phyloP scores from a whole-genome alignment of 37 sponge, comb jelly and placozoan species.

The Tethya wilhelma region DNA sequence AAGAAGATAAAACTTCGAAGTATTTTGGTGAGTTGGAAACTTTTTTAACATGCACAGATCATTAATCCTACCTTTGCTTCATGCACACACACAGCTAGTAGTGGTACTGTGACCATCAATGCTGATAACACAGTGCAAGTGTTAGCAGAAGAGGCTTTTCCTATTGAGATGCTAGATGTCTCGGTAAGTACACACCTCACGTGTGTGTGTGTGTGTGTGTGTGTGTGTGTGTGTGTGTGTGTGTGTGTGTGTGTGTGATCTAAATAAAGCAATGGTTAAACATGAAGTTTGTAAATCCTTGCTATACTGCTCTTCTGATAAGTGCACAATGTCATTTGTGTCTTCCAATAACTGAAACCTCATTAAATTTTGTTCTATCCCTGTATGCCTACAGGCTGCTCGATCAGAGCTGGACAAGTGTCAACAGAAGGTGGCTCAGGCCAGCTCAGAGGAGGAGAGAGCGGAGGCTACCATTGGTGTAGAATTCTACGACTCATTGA shows the following conservation, averaged over 20 bases:
- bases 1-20: conserved; percentile 62
- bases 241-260: conserved; percentile 11
- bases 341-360: neutral
- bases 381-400: conserved; percentile 52
- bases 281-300: neutral
- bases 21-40: conserved; percentile 77
- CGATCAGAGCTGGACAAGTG: conserved; percentile 82
- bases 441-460: conserved; percentile 64
- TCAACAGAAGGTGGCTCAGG: conserved; percentile 65
- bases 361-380: neutral
- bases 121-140: conserved; percentile 94
- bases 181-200: conserved; percentile 31
- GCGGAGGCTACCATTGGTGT: conserved; percentile 86
- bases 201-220: neutral
- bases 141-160: conserved; percentile 90
- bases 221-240: conserved; percentile 1
- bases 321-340: neutral
- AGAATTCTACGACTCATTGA: conserved; percentile 89
- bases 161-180: conserved; percentile 73
- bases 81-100: conserved; percentile 70
- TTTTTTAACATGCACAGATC: too few species aligned
- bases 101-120: conserved; percentile 93
- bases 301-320: neutral
- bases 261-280: neutral
- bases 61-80: neutral